Evolutionary conservation across 2,113 vertebrate species (phyloP).

Genomic region (Petrocephalus zakoni): DNA sequence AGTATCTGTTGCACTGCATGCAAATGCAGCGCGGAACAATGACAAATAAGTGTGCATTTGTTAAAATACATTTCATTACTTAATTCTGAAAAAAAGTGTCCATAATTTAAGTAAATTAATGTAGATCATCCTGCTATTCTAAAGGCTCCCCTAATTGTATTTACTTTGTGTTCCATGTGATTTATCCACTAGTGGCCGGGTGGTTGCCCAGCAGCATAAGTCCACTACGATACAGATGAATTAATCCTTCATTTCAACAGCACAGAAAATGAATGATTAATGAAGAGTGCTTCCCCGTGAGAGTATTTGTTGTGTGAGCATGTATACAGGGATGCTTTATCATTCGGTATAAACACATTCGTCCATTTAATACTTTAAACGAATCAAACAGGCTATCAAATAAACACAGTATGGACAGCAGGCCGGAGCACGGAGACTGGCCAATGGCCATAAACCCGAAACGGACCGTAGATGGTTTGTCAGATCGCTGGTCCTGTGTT

Average conservation of each 20-base stretch:
- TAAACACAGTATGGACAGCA: too few species aligned
- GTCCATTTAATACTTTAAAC: neutral
- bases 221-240: conserved; percentile 32
- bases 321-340: neutral
- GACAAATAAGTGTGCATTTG: neutral
- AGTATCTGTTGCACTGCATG: neutral
- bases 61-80: neutral
- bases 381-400: neutral
- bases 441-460: neutral
- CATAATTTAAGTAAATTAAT: neutral
- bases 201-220: conserved; percentile 31
- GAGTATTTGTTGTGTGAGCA: neutral
- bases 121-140: neutral
- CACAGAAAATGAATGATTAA: conserved; percentile 30
- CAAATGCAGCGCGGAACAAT: neutral
- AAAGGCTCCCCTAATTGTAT: neutral
- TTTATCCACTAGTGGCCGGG: conserved; percentile 26
- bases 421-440: neutral
- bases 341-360: neutral
- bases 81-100: neutral
- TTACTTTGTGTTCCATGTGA: neutral
- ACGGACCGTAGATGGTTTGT: neutral
- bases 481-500: neutral
- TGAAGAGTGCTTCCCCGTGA: neutral
- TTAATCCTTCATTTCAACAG: conserved; percentile 26